Percentiles rank a stretch among this genome's conserved stretches.
phyloP scores from a whole-genome alignment of 2,113 vertebrate species.

The Ancistrus triradiatus region DNA sequence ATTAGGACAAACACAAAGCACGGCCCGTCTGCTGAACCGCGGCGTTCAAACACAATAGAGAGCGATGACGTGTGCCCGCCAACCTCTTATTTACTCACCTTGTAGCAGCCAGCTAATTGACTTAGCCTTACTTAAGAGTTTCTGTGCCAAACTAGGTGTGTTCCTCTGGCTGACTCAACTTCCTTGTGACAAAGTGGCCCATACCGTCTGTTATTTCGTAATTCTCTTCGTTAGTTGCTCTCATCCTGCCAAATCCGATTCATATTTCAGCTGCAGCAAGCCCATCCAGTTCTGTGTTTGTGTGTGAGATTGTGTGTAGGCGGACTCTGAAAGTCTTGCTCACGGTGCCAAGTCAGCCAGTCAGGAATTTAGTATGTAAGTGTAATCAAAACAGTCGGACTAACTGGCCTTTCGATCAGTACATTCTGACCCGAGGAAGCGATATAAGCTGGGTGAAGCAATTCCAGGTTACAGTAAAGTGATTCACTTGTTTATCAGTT shows the following conservation, averaged over 20 bases:
- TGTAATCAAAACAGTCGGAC: constrained; percentile 32
- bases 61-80: constrained; percentile 20
- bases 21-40: neutral
- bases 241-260: constrained; percentile 26
- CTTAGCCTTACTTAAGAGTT: neutral
- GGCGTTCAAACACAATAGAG: neutral
- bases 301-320: constrained; percentile 13
- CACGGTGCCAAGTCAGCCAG: constrained; percentile 31
- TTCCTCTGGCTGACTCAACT: constrained; percentile 8
- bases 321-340: constrained; percentile 15
- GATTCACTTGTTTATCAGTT: constrained; percentile 15
- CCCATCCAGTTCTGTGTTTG: constrained; percentile 8
- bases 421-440: constrained; percentile 28
- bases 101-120: constrained; percentile 7
- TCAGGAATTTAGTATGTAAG: constrained; percentile 31
- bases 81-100: constrained; percentile 29
- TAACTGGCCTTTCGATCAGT: constrained; percentile 11
- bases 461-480: constrained; percentile 31
- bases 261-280: constrained; percentile 17
- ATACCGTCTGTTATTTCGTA: constrained; percentile 19
- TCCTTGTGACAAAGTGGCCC: constrained; percentile 32
- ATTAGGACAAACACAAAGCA: neutral
- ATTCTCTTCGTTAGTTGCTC: constrained; percentile 25
- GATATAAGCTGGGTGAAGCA: constrained; percentile 10
- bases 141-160: constrained; percentile 29